Evolutionary conservation across 2,797 vertebrate genomes (phyloP).

Genomic region (Cuniculus paca): DNA sequence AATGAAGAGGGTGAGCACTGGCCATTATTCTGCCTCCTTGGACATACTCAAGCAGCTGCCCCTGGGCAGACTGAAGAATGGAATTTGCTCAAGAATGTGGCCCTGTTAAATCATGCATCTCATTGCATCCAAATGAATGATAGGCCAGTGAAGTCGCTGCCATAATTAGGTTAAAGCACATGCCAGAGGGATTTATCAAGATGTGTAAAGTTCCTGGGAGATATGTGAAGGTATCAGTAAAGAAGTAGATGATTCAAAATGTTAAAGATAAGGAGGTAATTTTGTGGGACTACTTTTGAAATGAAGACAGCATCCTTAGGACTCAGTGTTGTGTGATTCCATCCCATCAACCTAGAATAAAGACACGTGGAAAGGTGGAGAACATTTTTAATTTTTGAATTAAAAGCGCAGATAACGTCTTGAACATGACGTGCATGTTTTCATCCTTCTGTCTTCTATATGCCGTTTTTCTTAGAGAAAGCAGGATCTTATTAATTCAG

Average conservation of each 20-base stretch:
- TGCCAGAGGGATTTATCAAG: constrained; percentile 43
- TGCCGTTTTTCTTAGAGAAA: not conserved
- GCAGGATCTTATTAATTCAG: not conserved
- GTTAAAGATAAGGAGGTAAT: not conserved
- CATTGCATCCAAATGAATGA: constrained; percentile 15
- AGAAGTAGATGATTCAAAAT: not conserved
- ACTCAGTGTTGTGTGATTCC: not conserved
- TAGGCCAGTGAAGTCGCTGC: not conserved
- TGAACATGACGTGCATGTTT: not conserved
- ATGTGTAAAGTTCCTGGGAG: not conserved
- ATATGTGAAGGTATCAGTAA: not conserved
- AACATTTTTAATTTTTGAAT: constrained; percentile 18
- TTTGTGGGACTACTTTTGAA: constrained; percentile 36
- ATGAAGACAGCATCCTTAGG: not conserved
- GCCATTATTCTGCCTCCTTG: constrained; percentile 2
- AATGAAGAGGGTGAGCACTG: not conserved
- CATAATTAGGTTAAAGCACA: constrained; percentile 73
- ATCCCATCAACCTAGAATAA: not conserved
- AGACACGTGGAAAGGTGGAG: not conserved
- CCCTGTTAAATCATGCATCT: constrained; percentile 61
- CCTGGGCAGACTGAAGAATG: not conserved
- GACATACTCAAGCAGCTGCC: constrained; percentile 54
- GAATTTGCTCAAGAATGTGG: constrained; percentile 73
- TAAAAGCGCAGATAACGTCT: not conserved
- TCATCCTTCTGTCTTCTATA: not conserved